phyloP scores from a whole-genome alignment of 2,888 invertebrate genomes.

The Dicycla oo region DNA sequence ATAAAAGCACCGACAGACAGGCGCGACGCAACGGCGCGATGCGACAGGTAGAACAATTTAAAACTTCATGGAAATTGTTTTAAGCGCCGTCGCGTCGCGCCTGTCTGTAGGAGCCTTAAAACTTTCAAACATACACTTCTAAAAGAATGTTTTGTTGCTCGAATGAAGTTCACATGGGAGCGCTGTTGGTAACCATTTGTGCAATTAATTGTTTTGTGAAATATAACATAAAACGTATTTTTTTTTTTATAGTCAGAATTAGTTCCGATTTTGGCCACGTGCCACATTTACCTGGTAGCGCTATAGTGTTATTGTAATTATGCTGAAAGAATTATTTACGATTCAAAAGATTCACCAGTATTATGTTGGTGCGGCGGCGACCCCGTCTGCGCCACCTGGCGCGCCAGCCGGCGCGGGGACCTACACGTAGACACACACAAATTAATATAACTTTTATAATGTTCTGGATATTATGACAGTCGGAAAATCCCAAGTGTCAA shows the following conservation, averaged over 20 bases:
- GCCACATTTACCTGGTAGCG: neutral
- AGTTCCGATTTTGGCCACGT: neutral
- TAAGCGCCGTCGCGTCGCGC: too few species aligned
- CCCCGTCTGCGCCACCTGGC: slow-evolving; percentile 83
- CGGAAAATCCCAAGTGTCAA: neutral
- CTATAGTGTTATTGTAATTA: neutral
- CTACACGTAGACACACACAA: slow-evolving; percentile 48
- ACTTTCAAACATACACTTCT: neutral
- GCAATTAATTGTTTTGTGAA: neutral
- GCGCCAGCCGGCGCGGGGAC: slow-evolving; percentile 82
- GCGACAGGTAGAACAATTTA: too few species aligned
- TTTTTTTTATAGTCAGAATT: too few species aligned
- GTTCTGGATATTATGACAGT: neutral
- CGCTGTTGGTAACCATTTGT: neutral
- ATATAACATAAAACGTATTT: neutral
- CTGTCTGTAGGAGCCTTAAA: too few species aligned
- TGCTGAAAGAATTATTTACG: neutral
- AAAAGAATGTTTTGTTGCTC: neutral
- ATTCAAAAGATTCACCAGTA: slow-evolving; percentile 29
- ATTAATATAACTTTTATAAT: too few species aligned
- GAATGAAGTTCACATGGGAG: too few species aligned
- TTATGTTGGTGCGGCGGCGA: slow-evolving; percentile 75
- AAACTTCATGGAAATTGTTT: too few species aligned
- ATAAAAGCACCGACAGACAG: neutral
- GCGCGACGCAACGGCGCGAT: too few species aligned